Percentiles rank a stretch among this genome's conserved stretches.
Evolutionary conservation across 2,113 vertebrate genomes (phyloP).

Genomic region (Rhea americana): DNA sequence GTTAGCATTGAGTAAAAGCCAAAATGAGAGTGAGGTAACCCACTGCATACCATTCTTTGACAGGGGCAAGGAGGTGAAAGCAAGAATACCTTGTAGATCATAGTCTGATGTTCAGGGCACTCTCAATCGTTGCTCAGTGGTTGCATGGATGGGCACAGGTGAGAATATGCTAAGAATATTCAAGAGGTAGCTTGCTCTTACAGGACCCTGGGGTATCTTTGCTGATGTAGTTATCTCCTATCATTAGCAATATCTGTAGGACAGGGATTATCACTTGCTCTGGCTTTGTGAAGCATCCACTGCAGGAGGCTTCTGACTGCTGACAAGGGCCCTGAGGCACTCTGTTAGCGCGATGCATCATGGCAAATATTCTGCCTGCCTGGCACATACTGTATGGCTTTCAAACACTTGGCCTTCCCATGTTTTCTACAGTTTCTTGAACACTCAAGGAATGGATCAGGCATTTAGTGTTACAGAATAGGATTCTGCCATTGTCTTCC

Average conservation of each 20-base stretch:
- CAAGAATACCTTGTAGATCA: background rate
- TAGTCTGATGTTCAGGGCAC: background rate
- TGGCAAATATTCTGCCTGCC: background rate
- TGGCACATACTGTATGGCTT: background rate
- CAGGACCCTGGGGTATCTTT: background rate
- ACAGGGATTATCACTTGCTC: background rate
- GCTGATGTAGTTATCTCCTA: background rate
- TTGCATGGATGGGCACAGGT: background rate
- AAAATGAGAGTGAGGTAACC: background rate
- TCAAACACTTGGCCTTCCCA: background rate
- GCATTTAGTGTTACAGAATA: background rate
- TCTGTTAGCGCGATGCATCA: background rate
- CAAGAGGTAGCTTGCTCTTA: background rate
- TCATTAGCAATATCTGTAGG: background rate
- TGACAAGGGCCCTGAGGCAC: background rate
- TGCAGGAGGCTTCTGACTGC: background rate
- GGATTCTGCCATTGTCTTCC: background rate
- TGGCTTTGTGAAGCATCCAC: background rate
- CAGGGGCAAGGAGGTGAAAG: background rate
- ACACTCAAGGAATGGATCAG: background rate
- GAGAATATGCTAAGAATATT: rapidly evolving
- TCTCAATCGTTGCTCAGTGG: background rate
- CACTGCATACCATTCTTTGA: background rate
- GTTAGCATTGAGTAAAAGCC: background rate
- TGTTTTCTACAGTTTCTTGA: background rate